Conservation (phyloP, 2,888 invertebrate genomes). For the Pollenia griseotomentosa region DNA sequence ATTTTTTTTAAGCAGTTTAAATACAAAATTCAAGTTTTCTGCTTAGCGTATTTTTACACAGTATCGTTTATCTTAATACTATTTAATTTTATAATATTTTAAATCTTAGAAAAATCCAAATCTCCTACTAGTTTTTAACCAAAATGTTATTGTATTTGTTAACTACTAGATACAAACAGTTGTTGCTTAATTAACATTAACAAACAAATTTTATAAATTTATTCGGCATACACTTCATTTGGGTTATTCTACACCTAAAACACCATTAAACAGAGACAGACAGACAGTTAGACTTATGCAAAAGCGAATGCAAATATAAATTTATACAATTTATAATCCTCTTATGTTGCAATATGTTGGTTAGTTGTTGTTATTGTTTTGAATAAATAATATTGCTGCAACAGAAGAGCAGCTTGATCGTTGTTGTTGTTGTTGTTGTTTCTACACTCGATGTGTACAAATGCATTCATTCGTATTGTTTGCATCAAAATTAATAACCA, state of each 20-base stretch:
- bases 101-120: too few species aligned
- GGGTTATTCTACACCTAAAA: not conserved
- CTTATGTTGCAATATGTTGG: constrained; percentile 45
- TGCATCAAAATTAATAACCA: constrained; percentile 51
- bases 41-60: too few species aligned
- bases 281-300: not conserved
- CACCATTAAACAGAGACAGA: not conserved
- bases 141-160: too few species aligned
- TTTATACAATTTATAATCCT: constrained; percentile 39
- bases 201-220: constrained; percentile 7
- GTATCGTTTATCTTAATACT: too few species aligned
- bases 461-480: constrained; percentile 1
- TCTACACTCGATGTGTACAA: not conserved
- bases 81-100: too few species aligned
- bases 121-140: too few species aligned
- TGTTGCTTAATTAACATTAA: constrained; percentile 1
- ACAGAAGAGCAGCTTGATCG: not conserved
- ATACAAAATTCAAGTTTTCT: too few species aligned
- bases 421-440: not conserved
- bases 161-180: constrained; percentile 15
- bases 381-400: constrained; percentile 1
- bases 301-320: constrained; percentile 32
- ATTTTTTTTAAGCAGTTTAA: too few species aligned
- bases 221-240: not conserved
- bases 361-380: constrained; percentile 28